Evolutionary conservation across 2,113 vertebrate genomes (phyloP).

Genomic region (Toxostoma redivivum): DNA sequence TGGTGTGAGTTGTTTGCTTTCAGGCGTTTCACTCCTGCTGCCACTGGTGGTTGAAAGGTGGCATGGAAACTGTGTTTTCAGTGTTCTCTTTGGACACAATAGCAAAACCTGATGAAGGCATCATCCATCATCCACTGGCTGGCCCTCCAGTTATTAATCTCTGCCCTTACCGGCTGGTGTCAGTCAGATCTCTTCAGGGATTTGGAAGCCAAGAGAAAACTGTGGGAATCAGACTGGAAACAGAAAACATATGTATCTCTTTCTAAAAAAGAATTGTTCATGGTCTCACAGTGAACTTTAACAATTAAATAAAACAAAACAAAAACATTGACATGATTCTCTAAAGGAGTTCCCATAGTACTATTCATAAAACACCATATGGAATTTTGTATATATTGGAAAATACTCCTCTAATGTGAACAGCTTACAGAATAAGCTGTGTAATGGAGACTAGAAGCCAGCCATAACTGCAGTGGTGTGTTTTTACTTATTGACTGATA

Average conservation of each 20-base stretch:
- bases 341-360: neutral
- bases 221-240: constrained; percentile 9
- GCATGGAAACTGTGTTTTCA: neutral
- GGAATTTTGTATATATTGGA: neutral
- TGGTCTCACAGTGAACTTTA: constrained; percentile 14
- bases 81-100: neutral
- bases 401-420: neutral
- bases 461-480: neutral
- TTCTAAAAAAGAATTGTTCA: neutral
- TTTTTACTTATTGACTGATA: neutral
- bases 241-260: neutral
- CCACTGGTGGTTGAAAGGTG: neutral
- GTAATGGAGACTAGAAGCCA: neutral
- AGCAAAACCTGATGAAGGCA: neutral
- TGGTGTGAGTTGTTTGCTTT: neutral
- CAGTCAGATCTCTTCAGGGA: neutral
- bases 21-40: neutral
- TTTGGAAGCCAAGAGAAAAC: neutral
- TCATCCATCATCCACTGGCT: neutral
- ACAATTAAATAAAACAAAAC: neutral
- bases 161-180: neutral
- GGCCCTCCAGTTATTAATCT: neutral
- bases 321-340: neutral
- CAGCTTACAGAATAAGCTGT: neutral
- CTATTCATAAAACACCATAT: neutral